A percentile compares a stretch with the other conserved stretches of the same genome.
These are phyloP conservation scores for Haliclona indistincta DNA, from an alignment of 37 sponge, comb jelly and placozoan species.

Conservation along the genomic window DNA sequence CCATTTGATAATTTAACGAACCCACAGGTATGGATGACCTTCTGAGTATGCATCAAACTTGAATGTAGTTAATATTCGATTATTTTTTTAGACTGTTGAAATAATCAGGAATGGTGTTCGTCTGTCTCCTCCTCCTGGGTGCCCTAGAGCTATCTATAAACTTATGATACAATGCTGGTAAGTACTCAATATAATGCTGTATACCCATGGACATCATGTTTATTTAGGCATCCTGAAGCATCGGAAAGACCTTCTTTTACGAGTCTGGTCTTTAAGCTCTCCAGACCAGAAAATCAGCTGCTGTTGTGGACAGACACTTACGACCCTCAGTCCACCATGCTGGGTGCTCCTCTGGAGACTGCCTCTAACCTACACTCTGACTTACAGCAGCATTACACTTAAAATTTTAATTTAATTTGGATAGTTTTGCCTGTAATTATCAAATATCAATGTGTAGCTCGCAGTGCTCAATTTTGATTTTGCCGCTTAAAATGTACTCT, in stretches of 20 bases:
- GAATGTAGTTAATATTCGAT: too few relatives aligned
- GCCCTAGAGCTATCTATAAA: conserved; percentile 4
- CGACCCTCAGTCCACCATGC: background rate
- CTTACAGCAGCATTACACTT: conserved; percentile 49
- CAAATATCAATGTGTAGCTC: too few relatives aligned
- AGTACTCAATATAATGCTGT: background rate
- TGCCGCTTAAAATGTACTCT: too few relatives aligned
- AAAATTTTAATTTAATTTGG: too few relatives aligned
- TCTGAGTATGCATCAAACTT: too few relatives aligned
- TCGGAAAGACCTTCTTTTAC: conserved; percentile 18
- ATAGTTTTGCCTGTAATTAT: too few relatives aligned
- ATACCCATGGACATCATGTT: background rate
- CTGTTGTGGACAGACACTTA: background rate
- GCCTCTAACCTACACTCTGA: conserved; percentile 39
- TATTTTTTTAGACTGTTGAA: background rate
- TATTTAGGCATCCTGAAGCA: conserved; percentile 19
- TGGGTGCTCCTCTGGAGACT: conserved; percentile 58
- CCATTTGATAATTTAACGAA: background rate
- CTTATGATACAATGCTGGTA: conserved; percentile 45
- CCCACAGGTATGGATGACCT: background rate
- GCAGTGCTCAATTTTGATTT: too few relatives aligned
- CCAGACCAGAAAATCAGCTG: background rate
- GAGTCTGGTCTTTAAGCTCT: conserved; percentile 7
- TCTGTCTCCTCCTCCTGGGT: conserved; percentile 15
- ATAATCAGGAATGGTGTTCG: background rate